Conservation (phyloP, 2,113 vertebrate species). For the Alces alces region DNA sequence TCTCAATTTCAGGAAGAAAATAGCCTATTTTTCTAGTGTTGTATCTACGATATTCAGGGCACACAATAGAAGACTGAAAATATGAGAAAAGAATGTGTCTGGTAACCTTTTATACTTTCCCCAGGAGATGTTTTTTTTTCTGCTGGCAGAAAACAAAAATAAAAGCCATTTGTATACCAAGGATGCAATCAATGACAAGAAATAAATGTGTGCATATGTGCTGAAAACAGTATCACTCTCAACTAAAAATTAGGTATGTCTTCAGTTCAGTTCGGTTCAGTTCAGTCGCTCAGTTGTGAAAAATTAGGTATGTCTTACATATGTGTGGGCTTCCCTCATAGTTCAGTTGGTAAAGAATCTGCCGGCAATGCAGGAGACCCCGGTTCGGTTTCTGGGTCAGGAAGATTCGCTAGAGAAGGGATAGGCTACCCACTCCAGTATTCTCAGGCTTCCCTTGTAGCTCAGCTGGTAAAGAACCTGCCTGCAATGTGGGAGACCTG, state of each 20-base stretch:
- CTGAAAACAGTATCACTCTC: not conserved
- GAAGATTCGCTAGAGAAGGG: not conserved
- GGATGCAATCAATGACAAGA: not conserved
- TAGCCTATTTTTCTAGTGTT: conserved; percentile 1
- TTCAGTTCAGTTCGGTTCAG: too few species aligned
- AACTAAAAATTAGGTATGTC: not conserved
- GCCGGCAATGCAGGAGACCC: not conserved
- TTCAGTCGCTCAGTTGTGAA: too few species aligned
- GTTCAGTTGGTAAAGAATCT: not conserved
- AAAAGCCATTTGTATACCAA: not conserved
- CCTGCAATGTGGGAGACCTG: not conserved
- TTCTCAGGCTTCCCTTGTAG: not conserved
- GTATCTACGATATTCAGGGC: conserved; percentile 42
- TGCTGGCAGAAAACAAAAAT: not conserved
- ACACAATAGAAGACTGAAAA: conserved; percentile 14
- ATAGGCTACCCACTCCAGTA: not conserved
- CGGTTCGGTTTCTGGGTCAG: accelerated
- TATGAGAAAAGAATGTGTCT: not conserved
- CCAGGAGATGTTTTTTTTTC: not conserved
- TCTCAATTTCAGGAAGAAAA: conserved; percentile 54
- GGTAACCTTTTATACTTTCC: conserved; percentile 11
- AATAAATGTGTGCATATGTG: not conserved
- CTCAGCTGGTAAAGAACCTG: not conserved
- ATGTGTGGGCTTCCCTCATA: not conserved
- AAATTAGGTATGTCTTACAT: not conserved